Base-by-base conservation (phyloP, 1,140 invertebrate genomes). In the Lepidurus packardi region DNA sequence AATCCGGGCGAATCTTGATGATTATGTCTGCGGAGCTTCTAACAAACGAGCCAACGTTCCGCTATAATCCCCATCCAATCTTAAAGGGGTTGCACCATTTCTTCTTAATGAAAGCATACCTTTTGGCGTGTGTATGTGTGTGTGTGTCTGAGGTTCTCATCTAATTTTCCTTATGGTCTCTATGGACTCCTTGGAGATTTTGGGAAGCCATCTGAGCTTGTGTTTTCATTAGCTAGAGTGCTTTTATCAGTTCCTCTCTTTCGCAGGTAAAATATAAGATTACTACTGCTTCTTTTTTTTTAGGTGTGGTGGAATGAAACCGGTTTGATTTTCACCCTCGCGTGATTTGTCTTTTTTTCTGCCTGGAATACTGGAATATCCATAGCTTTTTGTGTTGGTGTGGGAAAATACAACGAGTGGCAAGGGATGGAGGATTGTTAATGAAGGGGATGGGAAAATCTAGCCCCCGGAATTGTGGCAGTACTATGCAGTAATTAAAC, bases 91-190 rank as follows among this genome's bases (percentile, higher is more conserved):
- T 65, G 53, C 53, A n/a, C 6, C 53, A 65, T 65, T 65, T 65
- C 53, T 16, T 9, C 53, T 65, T 65, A 65, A 65, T 65, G 53
- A 65, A 65, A 21, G 21, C 53, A 21, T 21, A 65, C 53, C 53
- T 65, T 65, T 65, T 65, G 53, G 13, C 53, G 21, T 65, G 53
- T 65, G 53, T 21, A 21, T 34, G 34, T 25, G 25, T 25, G 25
- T 34, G 34, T 34, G 34, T 34, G 53, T 65, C 9, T 65, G 53
- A 13, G 6, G 53, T 65, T 65, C 53, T 34, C 53, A 65, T 65
- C 53, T 65, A 65, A 65, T 65, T 65, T 65, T 65, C 53, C 21
- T 65, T 65, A n/a, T n/a, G 53, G 53, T 65, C 53, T 65, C 16
- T 65, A 21, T 21, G 16, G 21, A 65, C 53, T 21, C 53, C 13